Base-by-base conservation (phyloP, 2,113 vertebrate genomes). In the Fulmarus glacialis region DNA sequence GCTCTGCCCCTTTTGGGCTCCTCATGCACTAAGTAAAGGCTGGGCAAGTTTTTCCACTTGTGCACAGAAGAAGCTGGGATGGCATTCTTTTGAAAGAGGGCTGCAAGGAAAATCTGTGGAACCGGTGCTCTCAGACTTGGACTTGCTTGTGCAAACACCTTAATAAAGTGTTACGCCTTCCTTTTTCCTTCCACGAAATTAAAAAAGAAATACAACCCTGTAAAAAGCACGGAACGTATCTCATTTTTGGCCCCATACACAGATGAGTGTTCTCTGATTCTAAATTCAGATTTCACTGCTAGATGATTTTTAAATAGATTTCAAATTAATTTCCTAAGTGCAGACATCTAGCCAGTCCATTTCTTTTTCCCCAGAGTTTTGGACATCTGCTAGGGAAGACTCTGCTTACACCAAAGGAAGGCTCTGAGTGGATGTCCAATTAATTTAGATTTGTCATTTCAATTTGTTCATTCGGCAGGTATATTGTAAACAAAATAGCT, bases 371-470 rank as follows among this genome's bases (percentile, higher is more conserved):
- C 94, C n/a, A 67, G 89, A 90, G 94, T 80, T 96, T 90, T 95
- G 78, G 81, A 88, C 96, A 96, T 96, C 95, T 96, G 92, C 86
- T 96, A 79, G 80, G 38, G 80, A 95, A 95, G 90, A 85, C 32
- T 64, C 43, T 6, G 48, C 72, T 87, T 78, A 68, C 91, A 82
- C 74, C 2, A 0, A 77, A 95, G 82, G 73, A 95, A 96, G 59
- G 80, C 87, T 87, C 56, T 96, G 91, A 95, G 89, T 96, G 70
- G 64, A 55, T 89, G 93, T 77, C 71, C 73, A 90, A 90, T 97
- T 97, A 93, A 96, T 97, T 95, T 92, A 95, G 90, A 91, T 90
- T 90, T 94, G 91, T 93, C 96, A 82, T 79, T 95, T 96, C 94
- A 89, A 90, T 97, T 91, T 97, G 94, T 77, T 95, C 80, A 87